Base-by-base conservation (phyloP, 2,797 vertebrate genomes). In the Pyrocephalus nanus region DNA sequence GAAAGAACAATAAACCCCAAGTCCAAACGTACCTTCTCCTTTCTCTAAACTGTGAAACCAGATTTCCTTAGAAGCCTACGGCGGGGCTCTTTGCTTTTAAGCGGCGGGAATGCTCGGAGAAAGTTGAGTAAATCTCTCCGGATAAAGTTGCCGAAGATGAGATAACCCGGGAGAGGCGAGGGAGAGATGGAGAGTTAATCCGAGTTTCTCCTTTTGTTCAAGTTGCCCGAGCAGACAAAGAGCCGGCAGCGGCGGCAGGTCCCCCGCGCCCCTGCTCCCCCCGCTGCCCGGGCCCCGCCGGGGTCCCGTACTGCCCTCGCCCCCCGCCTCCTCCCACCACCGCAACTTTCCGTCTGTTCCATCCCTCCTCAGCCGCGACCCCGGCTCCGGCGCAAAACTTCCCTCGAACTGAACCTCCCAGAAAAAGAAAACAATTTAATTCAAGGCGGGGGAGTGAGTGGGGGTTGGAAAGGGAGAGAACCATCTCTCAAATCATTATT, bases 181-280 rank as follows among this genome's bases (percentile, higher is more conserved):
- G 73, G 84, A 92, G 96, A 97, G 97, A 97, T 97, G 97, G 88
- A 96, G 98, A 98, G 97, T 98, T 98, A 97, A 98, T 97, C 97
- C 97, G 97, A 98, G 97, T 98, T 98, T 97, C 97, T 97, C 97
- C 98, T 98, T 98, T 98, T 98, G 98, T 98, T 98, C 98, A 97
- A 97, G 96, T 98, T 97, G 97, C 97, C 96, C 92, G 97, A 97
- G 97, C 97, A 98, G 97, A 98, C 98, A 98, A 98, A 98, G 98
- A 98, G 96, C 96, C 96, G 97, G 97, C 96, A 97, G 97, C 97
- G 83, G 96, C 97, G 91, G 98, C 98, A 98, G 98, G 98, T 98
- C 97, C 98, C 97, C 96, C 97, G 95, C 97, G 91, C 95, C 96
- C 92, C 96, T 79, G 93, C 95, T 89, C 92, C 97, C 96, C 92